These are phyloP conservation scores for Xylota sylvarum DNA, from an alignment of 2,888 invertebrate species.

Conservation along the genomic window DNA sequence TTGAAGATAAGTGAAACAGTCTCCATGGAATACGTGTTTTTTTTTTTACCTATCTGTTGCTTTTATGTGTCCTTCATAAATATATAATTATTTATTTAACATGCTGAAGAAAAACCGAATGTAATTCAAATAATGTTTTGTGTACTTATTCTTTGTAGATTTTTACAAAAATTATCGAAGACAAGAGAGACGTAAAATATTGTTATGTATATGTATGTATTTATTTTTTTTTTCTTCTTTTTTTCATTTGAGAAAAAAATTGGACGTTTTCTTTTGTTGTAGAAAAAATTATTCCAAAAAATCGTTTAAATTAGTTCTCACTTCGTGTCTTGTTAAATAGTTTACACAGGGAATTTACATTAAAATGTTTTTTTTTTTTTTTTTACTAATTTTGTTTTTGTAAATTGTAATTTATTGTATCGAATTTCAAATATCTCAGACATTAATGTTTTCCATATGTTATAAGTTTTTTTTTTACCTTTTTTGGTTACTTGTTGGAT, in stretches of 20 bases:
- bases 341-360: constrained; percentile 68
- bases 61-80: constrained; percentile 18
- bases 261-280: constrained; percentile 76
- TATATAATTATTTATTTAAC: neutral
- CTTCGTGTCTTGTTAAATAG: constrained; percentile 69
- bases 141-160: constrained; percentile 25
- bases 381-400: constrained; percentile 32
- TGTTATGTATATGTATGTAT: constrained; percentile 27
- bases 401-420: constrained; percentile 77
- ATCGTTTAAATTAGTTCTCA: constrained; percentile 70
- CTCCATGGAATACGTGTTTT: constrained; percentile 31
- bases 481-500: constrained; percentile 68
- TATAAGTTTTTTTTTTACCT: constrained; percentile 53
- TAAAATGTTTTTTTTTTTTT: constrained; percentile 46
- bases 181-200: constrained; percentile 25
- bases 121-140: neutral
- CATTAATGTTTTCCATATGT: constrained; percentile 61
- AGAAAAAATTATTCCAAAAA: constrained; percentile 75
- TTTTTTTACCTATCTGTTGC: constrained; percentile 34
- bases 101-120: constrained; percentile 2
- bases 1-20: constrained; percentile 36
- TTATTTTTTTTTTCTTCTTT: constrained; percentile 31
- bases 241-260: constrained; percentile 72
- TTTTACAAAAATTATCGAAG: constrained; percentile 45
- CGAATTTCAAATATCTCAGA: constrained; percentile 78